These are phyloP conservation scores for Bimastos eiseni DNA, from an alignment of 2,888 invertebrate genomes.

Conservation along the genomic window DNA sequence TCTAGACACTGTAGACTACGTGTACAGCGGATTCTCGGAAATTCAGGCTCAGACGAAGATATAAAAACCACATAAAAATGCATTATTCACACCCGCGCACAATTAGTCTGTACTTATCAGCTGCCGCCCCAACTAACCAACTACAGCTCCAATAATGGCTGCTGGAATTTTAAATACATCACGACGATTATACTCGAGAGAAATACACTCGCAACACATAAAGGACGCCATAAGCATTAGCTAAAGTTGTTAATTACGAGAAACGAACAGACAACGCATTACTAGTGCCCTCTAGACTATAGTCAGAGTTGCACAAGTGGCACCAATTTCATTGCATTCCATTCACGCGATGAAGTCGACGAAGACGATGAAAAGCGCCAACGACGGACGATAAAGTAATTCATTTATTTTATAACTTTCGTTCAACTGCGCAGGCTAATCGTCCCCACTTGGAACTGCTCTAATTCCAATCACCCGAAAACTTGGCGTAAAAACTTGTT, in stretches of 20 bases:
- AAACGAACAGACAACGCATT: background rate
- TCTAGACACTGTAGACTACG: too few relatives aligned
- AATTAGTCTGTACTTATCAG: background rate
- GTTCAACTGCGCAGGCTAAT: background rate
- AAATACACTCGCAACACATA: background rate
- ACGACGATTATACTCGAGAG: background rate
- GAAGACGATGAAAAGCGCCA: background rate
- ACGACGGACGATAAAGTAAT: background rate
- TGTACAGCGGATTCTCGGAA: background rate
- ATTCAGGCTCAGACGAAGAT: background rate
- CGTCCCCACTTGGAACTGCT: background rate
- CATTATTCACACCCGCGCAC: background rate
- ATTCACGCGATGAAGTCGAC: background rate
- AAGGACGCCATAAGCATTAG: background rate
- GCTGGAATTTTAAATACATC: background rate
- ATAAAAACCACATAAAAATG: background rate
- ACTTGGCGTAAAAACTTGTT: background rate
- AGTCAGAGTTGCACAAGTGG: background rate
- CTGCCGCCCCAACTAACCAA: too few relatives aligned
- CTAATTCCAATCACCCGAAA: background rate
- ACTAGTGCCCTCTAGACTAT: background rate
- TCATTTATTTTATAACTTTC: background rate
- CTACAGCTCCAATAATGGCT: too few relatives aligned
- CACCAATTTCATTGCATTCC: background rate
- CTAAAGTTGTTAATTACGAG: background rate